phyloP scores from a whole-genome alignment of 2,888 invertebrate species.

The Phlogophora meticulosa region DNA sequence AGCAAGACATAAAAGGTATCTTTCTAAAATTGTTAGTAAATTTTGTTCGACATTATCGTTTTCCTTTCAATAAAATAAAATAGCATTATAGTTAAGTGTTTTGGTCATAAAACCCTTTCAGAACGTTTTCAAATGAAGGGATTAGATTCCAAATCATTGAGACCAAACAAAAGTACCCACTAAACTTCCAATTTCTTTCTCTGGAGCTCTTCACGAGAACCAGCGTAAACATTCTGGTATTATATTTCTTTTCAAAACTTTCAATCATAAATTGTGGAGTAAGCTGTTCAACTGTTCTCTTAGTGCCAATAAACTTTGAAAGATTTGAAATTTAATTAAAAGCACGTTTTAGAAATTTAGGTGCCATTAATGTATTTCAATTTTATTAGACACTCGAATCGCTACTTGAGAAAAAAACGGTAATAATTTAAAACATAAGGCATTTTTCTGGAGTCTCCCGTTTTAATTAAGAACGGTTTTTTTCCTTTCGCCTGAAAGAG shows the following conservation, averaged over 20 bases:
- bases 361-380: conserved; percentile 50
- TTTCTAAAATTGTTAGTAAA: neutral
- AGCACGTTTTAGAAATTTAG: conserved; percentile 36
- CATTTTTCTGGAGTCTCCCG: conserved; percentile 79
- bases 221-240: conserved; percentile 20
- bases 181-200: conserved; percentile 18
- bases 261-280: conserved; percentile 37
- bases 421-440: conserved; percentile 83
- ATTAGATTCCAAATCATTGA: conserved; percentile 21
- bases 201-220: neutral
- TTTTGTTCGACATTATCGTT: neutral
- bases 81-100: conserved; percentile 2
- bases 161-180: conserved; percentile 32
- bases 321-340: conserved; percentile 56
- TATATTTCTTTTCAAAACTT: conserved; percentile 44
- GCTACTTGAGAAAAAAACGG: conserved; percentile 56
- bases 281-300: conserved; percentile 28
- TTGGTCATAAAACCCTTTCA: neutral
- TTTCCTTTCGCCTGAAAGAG: conserved; percentile 78
- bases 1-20: neutral
- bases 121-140: neutral
- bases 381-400: conserved; percentile 56
- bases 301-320: conserved; percentile 44
- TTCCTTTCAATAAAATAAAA: conserved; percentile 2
- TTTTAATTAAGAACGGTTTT: conserved; percentile 86